phyloP scores from a whole-genome alignment of 2,113 vertebrate genomes.

The Oreamnos americanus region DNA sequence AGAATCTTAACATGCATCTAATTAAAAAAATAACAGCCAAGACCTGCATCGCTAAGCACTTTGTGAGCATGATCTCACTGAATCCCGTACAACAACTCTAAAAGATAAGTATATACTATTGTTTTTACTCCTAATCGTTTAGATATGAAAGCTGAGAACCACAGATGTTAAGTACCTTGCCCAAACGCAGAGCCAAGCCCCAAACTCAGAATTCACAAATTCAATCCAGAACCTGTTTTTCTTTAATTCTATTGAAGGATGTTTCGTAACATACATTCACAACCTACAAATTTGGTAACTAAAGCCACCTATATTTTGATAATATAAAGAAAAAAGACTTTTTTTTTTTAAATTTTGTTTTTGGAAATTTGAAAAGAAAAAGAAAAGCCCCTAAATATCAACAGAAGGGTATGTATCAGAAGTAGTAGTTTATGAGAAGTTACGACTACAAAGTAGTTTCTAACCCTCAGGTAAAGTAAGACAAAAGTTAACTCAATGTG shows the following conservation, averaged over 20 bases:
- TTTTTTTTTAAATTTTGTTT: neutral
- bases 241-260: neutral
- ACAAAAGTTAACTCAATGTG: neutral
- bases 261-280: neutral
- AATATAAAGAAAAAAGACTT: neutral
- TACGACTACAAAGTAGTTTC: neutral
- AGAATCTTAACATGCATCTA: neutral
- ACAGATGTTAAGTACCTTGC: neutral
- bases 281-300: neutral
- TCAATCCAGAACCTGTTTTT: neutral
- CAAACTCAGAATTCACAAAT: neutral
- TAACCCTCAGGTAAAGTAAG: neutral
- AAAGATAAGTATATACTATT: neutral
- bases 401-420: neutral
- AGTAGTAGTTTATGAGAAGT: neutral
- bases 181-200: neutral
- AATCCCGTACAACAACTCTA: neutral
- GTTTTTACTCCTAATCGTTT: neutral
- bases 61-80: neutral
- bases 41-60: neutral
- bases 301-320: neutral
- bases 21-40: neutral
- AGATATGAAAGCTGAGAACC: neutral
- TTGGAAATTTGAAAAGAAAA: conserved; percentile 9
- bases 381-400: neutral